Conservation (phyloP, 1,140 invertebrate species). For the Anadara kagoshimensis region DNA sequence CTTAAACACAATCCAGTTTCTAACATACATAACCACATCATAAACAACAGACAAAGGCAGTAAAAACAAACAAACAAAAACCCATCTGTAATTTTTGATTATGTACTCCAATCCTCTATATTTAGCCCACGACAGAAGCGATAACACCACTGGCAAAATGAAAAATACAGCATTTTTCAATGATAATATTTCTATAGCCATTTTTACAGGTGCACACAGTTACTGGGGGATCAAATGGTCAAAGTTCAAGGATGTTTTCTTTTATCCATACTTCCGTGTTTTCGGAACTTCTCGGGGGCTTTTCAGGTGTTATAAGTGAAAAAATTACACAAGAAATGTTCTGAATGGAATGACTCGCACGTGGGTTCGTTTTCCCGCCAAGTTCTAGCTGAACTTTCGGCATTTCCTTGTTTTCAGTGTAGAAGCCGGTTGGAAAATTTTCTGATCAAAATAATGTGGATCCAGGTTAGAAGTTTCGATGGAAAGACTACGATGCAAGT, state of each 20-base stretch:
- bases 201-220: no score
- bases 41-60: constrained; percentile 85
- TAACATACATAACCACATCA: constrained; percentile 80
- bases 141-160: constrained; percentile 40
- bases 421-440: not conserved
- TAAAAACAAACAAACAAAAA: constrained; percentile 83
- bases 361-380: constrained; percentile 21
- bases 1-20: constrained; percentile 83
- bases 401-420: not conserved
- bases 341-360: constrained; percentile 4
- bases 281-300: no score
- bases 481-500: constrained; percentile 76
- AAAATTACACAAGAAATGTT: not conserved
- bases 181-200: not conserved
- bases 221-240: no score
- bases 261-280: no score
- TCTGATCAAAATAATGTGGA: constrained; percentile 75
- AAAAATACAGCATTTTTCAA: constrained; percentile 32
- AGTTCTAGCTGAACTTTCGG: constrained; percentile 7
- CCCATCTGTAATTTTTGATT: constrained; percentile 84
- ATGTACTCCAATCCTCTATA: constrained; percentile 76
- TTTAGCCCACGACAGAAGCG: constrained; percentile 50
- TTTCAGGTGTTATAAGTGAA: no score
- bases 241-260: no score
- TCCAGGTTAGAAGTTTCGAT: constrained; percentile 79